Evolutionary conservation across 2,113 vertebrate genomes (phyloP).

Genomic region (Stictonetta naevosa): DNA sequence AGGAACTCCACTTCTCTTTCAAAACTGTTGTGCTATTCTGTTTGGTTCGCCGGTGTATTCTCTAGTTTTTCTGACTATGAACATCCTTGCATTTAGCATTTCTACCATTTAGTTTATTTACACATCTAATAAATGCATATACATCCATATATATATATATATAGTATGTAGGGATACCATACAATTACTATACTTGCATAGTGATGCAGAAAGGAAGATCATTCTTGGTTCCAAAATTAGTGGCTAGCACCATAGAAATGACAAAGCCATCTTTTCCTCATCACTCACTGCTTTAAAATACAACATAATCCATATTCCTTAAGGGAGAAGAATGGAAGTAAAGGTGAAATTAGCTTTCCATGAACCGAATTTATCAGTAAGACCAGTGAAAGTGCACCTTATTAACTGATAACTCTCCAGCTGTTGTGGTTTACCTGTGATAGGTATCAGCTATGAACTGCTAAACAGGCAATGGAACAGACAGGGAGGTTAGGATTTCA

Average conservation of each 20-base stretch:
- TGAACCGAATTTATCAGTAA: not conserved
- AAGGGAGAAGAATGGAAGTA: not conserved
- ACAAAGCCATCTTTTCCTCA: not conserved
- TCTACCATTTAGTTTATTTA: not conserved
- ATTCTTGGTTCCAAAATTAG: not conserved
- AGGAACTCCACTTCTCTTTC: not conserved
- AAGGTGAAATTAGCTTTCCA: not conserved
- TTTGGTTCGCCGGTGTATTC: not conserved
- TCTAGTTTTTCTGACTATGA: too few species aligned
- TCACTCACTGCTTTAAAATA: not conserved
- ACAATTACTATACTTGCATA: not conserved
- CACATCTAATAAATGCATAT: not conserved
- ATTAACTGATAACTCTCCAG: not conserved
- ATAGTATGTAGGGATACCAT: not conserved
- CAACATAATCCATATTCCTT: not conserved
- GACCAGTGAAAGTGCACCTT: not conserved
- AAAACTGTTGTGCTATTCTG: not conserved
- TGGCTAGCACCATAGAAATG: not conserved
- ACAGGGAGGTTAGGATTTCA: not conserved
- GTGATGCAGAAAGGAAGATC: not conserved
- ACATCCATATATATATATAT: not conserved
- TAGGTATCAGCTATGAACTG: not conserved
- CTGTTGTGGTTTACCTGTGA: not conserved
- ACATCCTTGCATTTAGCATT: not conserved
- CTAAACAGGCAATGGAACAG: not conserved